phyloP scores from a whole-genome alignment of 2,888 invertebrate genomes.

The Tipula helvola region DNA sequence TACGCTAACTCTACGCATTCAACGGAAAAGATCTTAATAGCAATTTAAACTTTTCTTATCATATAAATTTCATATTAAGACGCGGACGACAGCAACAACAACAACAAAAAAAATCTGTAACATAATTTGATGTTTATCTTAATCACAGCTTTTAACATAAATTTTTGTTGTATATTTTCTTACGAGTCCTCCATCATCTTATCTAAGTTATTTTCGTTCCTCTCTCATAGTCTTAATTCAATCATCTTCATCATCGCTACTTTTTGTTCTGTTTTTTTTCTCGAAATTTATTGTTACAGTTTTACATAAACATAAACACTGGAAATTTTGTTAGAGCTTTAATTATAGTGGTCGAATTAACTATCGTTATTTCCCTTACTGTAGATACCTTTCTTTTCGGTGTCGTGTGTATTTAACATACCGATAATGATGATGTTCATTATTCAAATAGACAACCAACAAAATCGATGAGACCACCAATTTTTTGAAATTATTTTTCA shows the following conservation, averaged over 20 bases:
- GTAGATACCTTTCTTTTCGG: neutral
- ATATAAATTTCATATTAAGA: neutral
- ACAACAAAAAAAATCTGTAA: neutral
- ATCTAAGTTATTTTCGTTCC: neutral
- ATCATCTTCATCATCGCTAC: neutral
- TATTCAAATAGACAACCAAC: neutral
- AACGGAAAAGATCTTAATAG: neutral
- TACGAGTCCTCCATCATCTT: neutral
- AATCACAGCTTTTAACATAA: slow-evolving; percentile 4
- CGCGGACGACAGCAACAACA: neutral
- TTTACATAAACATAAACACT: neutral
- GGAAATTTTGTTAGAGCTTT: neutral
- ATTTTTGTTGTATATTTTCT: neutral
- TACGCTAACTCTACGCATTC: neutral
- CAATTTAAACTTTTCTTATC: neutral
- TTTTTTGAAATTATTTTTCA: neutral
- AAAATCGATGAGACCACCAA: neutral
- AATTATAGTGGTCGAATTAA: neutral
- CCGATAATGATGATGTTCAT: neutral
- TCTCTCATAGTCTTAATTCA: neutral
- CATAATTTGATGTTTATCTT: neutral
- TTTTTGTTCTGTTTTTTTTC: neutral
- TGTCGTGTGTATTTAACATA: neutral
- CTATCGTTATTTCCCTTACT: neutral
- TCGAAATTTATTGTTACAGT: neutral